phyloP scores from a whole-genome alignment of 2,797 vertebrate species.

The Sandelia bainsii region DNA sequence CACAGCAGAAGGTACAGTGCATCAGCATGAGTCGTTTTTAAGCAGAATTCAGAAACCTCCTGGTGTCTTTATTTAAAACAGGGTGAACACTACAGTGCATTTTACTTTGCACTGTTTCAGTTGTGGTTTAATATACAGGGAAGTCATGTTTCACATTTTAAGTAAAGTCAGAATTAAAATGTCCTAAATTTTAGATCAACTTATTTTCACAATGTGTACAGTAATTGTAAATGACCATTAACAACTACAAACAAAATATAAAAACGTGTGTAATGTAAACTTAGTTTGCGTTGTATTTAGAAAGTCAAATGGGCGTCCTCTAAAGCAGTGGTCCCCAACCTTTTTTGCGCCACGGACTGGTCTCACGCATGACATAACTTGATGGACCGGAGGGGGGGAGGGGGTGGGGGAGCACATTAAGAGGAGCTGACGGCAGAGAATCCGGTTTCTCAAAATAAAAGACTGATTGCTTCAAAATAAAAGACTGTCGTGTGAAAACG shows the following conservation, averaged over 20 bases:
- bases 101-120: constrained; percentile 15
- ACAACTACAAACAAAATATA: too few species aligned
- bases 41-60: constrained; percentile 4
- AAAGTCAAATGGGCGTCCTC: background rate
- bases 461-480: too few species aligned
- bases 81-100: background rate
- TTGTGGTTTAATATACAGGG: background rate
- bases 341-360: too few species aligned
- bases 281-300: constrained; percentile 1
- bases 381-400: too few species aligned
- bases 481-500: too few species aligned
- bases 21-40: constrained; percentile 3
- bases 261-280: too few species aligned
- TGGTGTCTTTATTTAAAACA: background rate
- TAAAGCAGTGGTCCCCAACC: too few species aligned
- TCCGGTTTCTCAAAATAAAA: too few species aligned
- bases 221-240: background rate
- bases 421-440: too few species aligned
- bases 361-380: too few species aligned
- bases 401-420: too few species aligned
- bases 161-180: background rate
- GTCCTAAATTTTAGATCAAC: background rate
- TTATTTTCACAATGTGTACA: background rate
- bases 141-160: background rate
- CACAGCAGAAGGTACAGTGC: constrained; percentile 83